These are phyloP conservation scores for Gastrophysa polygoni DNA, from an alignment of 2,888 invertebrate genomes.

Conservation along the genomic window DNA sequence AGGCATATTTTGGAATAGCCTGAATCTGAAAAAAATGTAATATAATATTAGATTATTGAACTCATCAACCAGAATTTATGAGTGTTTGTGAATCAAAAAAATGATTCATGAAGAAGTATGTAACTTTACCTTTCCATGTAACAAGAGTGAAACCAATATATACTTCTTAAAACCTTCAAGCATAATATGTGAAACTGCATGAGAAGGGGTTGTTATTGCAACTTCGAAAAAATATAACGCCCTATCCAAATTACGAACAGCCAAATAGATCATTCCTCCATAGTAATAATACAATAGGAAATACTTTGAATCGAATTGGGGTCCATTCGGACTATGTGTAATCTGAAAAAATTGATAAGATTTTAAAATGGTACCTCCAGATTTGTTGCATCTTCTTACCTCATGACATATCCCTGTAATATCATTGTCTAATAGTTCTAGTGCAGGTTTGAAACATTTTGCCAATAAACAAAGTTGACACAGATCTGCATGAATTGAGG, in stretches of 20 bases:
- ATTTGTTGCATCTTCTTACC: too few relatives aligned
- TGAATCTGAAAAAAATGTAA: conserved; percentile 55
- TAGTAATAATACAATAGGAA: conserved; percentile 96
- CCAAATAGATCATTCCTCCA: conserved; percentile 96
- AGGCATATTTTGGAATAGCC: conserved; percentile 86
- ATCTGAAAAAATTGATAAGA: conserved; percentile 43
- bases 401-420: conserved; percentile 90
- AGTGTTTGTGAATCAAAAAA: conserved; percentile 25
- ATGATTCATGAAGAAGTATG: not conserved
- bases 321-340: conserved; percentile 60
- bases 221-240: conserved; percentile 96
- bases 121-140: conserved; percentile 81
- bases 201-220: conserved; percentile 91
- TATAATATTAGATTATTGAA: not conserved
- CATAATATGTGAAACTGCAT: conserved; percentile 96
- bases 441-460: conserved; percentile 90
- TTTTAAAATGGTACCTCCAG: not conserved
- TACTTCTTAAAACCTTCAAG: conserved; percentile 97
- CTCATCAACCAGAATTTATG: too few relatives aligned
- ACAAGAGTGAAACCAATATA: conserved; percentile 87
- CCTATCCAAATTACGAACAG: conserved; percentile 89
- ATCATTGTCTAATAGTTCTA: conserved; percentile 87
- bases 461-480: conserved; percentile 90
- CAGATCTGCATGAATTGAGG: conserved; percentile 92
- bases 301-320: conserved; percentile 84